Evolutionary conservation across 2,797 vertebrate genomes (phyloP).

Genomic region (Phylloscopus collybita): DNA sequence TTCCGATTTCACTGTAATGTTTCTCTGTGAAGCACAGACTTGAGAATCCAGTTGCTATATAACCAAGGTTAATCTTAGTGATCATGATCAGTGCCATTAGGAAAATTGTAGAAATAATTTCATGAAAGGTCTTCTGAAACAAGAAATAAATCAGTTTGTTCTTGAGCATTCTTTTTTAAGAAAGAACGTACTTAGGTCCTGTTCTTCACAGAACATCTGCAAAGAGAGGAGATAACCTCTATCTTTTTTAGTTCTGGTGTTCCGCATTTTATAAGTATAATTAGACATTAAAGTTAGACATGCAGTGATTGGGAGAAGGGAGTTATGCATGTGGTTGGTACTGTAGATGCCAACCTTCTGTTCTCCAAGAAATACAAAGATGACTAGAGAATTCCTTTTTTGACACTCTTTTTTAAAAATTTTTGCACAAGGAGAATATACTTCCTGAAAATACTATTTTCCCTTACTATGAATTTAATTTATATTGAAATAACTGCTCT

Average conservation of each 20-base stretch:
- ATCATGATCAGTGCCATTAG: slow-evolving; percentile 78
- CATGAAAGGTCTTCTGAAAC: slow-evolving; percentile 10
- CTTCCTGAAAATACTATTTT: slow-evolving; percentile 23
- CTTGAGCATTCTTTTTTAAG: neutral
- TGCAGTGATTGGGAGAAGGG: neutral
- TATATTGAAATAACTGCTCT: slow-evolving; percentile 20
- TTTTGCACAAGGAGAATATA: slow-evolving; percentile 11
- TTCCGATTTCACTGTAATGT: slow-evolving; percentile 44
- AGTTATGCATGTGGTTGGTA: neutral
- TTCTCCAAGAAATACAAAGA: neutral
- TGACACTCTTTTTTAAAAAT: neutral
- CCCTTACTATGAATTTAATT: neutral
- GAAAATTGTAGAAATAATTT: slow-evolving; percentile 70
- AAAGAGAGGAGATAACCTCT: neutral
- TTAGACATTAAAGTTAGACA: neutral
- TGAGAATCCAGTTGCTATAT: slow-evolving; percentile 8
- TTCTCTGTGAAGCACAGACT: slow-evolving; percentile 37
- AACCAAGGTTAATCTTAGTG: slow-evolving; percentile 28
- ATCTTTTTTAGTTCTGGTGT: neutral
- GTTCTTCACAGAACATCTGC: neutral
- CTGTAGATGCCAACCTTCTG: neutral
- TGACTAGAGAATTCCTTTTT: slow-evolving; percentile 1
- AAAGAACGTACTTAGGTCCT: neutral
- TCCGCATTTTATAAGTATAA: neutral
- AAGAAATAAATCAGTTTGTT: neutral